Evolutionary conservation across 2,888 invertebrate genomes (phyloP), one percentile per base, ranked within the genome.

Genomic region (Parnassius glacialis): DNA sequence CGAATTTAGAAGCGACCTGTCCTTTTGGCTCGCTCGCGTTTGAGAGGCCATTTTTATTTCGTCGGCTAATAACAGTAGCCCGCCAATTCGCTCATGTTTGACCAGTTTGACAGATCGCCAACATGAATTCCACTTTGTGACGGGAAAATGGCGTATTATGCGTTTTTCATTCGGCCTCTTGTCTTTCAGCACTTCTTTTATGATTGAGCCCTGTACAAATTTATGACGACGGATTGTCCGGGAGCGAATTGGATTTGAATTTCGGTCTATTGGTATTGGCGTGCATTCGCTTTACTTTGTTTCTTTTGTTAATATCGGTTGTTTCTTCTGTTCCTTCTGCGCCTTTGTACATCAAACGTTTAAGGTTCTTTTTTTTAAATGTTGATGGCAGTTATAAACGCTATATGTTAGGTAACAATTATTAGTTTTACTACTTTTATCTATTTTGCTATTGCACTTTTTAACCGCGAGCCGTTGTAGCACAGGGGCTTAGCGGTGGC

Each of bases 51-150:
- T 78, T 80, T 79, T 76, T 80, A 83, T 79, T 81, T 78, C 73
- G 79, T 68, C 76, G 79, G 76, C 73, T 83, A 81, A 81, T 83
- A 81, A 75, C 75, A 78, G 75, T 76, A 75, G 74, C 74, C 79
- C 81, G 80, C 79, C 80, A 74, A 81, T 78, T 77, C 77, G 70
- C 83, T 82, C 83, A 79, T 83, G 86, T 90, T 90, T 86, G 89
- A 84, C 84, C 88, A 87, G 89, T 88, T 89, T 90, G 90, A 90
- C 91, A 90, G 89, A 88, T 87, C 84, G 87, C 81, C 83, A 83
- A 86, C 88, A 80, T 85, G 86, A 83, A 87, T 84, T 85, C 86
- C 83, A 84, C 86, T 85, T 83, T 85, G 84, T 84, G 83, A 83
- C 79, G 81, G 80, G 81, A 84, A 89, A 90, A 90, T 89, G 86